A percentile compares a stretch with the other conserved stretches of the same genome.
phyloP scores from a whole-genome alignment of 2,113 vertebrate genomes.

The Pedionomus torquatus region DNA sequence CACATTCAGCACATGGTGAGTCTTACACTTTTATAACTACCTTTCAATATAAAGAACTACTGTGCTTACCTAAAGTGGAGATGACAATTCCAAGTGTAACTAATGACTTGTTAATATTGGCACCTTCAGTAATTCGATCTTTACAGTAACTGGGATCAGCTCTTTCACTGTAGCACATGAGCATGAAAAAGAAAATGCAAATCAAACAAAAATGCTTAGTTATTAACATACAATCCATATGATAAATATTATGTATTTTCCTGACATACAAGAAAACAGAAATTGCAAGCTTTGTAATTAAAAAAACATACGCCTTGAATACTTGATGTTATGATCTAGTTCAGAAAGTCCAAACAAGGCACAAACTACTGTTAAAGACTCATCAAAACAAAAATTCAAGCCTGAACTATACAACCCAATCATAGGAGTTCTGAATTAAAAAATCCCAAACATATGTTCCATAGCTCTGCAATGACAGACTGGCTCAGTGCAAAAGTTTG shows the following conservation, averaged over 20 bases:
- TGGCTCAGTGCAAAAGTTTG: background rate
- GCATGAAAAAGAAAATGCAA: background rate
- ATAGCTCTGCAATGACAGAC: background rate
- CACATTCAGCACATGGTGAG: background rate
- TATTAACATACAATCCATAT: background rate
- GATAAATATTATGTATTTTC: background rate
- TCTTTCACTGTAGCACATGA: slow-evolving; percentile 83
- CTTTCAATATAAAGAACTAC: background rate
- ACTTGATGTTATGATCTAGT: background rate
- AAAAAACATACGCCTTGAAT: background rate
- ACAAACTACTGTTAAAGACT: background rate
- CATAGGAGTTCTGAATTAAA: background rate
- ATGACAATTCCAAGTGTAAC: slow-evolving; percentile 98
- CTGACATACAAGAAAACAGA: background rate
- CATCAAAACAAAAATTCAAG: background rate
- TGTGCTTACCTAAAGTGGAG: slow-evolving; percentile 88
- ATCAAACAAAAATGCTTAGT: background rate
- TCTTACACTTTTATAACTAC: background rate
- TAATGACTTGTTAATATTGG: slow-evolving; percentile 98
- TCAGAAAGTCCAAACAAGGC: background rate
- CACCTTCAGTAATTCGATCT: slow-evolving; percentile 93
- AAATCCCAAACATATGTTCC: background rate
- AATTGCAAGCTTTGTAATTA: background rate
- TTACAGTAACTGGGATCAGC: slow-evolving; percentile 94
- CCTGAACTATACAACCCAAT: background rate